Percentiles rank a stretch among this genome's conserved stretches.
These are phyloP conservation scores for Drosophila conformis DNA, from an alignment of 2,888 invertebrate genomes.

Conservation along the genomic window DNA sequence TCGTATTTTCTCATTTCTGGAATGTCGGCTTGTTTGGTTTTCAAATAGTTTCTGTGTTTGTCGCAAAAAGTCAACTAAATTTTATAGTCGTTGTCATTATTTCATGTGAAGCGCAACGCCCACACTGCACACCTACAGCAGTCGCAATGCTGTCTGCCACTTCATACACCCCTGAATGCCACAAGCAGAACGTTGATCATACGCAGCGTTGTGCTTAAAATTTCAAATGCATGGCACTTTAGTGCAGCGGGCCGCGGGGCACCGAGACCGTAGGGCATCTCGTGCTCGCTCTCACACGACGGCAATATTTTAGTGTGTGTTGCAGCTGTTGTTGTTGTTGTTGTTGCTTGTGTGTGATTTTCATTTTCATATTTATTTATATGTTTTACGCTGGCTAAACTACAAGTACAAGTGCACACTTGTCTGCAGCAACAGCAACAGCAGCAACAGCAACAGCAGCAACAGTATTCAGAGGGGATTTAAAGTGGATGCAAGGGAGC, in stretches of 20 bases:
- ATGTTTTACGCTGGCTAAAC: slow-evolving; percentile 77
- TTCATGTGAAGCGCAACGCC: slow-evolving; percentile 63
- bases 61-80: slow-evolving; percentile 75
- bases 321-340: slow-evolving; percentile 30
- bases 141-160: slow-evolving; percentile 5
- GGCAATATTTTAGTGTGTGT: slow-evolving; percentile 53
- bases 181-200: slow-evolving; percentile 69
- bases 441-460: not conserved
- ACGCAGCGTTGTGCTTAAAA: slow-evolving; percentile 78
- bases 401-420: slow-evolving; percentile 76
- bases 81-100: slow-evolving; percentile 77
- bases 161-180: slow-evolving; percentile 4
- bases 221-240: slow-evolving; percentile 76
- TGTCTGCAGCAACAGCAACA: slow-evolving; percentile 52
- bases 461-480: slow-evolving; percentile 13
- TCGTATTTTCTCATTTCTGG: not conserved
- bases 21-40: slow-evolving; percentile 17
- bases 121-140: slow-evolving; percentile 22
- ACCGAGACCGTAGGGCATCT: slow-evolving; percentile 13
- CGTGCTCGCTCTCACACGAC: slow-evolving; percentile 38
- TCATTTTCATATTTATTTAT: slow-evolving; percentile 77
- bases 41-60: slow-evolving; percentile 38
- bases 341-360: slow-evolving; percentile 53
- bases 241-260: slow-evolving; percentile 37
- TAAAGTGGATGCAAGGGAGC: slow-evolving; percentile 5